A percentile compares a stretch with the other conserved stretches of the same genome.
Evolutionary conservation across 2,888 invertebrate species (phyloP).

Genomic region (Synergus japonicus): DNA sequence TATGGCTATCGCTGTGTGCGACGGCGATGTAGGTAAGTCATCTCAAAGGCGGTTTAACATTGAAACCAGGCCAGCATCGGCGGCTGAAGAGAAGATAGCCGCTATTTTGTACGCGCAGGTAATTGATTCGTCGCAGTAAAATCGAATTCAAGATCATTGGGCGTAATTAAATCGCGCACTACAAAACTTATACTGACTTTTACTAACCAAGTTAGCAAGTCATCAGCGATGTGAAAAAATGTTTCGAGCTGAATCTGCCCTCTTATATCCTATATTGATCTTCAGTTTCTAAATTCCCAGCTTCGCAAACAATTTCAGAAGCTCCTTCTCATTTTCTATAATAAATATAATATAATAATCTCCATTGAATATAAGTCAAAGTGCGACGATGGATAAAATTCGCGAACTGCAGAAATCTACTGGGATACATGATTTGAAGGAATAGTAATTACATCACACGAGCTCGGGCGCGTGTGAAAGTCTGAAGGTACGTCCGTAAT

Average conservation of each 20-base stretch:
- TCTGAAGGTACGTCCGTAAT: constrained; percentile 38
- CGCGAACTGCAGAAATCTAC: background rate
- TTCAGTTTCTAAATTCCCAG: background rate
- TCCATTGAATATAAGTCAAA: constrained; percentile 8
- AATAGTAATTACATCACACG: constrained; percentile 37
- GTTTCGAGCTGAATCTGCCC: background rate
- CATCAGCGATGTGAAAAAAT: background rate
- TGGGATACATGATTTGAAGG: constrained; percentile 33
- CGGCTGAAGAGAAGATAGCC: constrained; percentile 47
- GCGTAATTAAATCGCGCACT: background rate
- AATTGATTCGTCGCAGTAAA: constrained; percentile 48
- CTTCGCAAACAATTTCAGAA: background rate
- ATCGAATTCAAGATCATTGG: constrained; percentile 19
- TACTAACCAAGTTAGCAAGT: background rate
- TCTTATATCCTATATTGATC: background rate
- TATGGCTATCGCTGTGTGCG: constrained; percentile 56
- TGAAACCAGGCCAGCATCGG: constrained; percentile 69
- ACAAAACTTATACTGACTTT: background rate
- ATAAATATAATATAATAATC: too few relatives aligned
- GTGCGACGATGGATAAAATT: background rate
- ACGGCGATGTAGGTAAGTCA: constrained; percentile 53
- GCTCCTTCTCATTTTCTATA: too few relatives aligned
- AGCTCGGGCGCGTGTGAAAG: constrained; percentile 34
- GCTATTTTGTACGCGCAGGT: constrained; percentile 48
- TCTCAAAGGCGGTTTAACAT: constrained; percentile 67